phyloP scores from a whole-genome alignment of 2,888 invertebrate species.

The Diogma glabrata region DNA sequence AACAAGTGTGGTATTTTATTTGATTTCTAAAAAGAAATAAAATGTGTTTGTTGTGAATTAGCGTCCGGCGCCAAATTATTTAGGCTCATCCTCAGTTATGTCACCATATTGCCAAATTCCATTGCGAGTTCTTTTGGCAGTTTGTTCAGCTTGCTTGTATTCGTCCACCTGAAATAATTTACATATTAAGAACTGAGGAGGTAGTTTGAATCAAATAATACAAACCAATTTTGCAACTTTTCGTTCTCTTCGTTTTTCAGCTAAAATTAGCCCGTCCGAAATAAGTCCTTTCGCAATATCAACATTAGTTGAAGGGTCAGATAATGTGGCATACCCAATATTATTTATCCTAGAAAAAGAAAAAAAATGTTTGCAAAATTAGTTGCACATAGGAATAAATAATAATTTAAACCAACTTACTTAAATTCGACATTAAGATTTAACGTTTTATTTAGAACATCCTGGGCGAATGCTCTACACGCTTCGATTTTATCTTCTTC shows the following conservation, averaged over 20 bases:
- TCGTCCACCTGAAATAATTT: constrained; percentile 49
- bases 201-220: no score
- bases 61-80: constrained; percentile 27
- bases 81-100: constrained; percentile 45
- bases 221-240: constrained; percentile 64
- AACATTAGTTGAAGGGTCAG: constrained; percentile 30
- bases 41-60: constrained; percentile 3
- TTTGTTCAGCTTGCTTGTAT: constrained; percentile 75
- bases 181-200: background rate
- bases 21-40: no score
- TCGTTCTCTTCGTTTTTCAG: constrained; percentile 69
- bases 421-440: constrained; percentile 75
- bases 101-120: constrained; percentile 99
- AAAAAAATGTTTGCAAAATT: background rate
- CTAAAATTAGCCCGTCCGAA: constrained; percentile 72
- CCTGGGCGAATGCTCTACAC: constrained; percentile 48
- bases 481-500: constrained; percentile 74
- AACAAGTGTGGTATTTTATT: no score
- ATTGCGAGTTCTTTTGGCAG: constrained; percentile 72
- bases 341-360: constrained; percentile 10
- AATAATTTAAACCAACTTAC: constrained; percentile 20
- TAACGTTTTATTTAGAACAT: constrained; percentile 60
- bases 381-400: background rate
- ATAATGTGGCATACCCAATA: constrained; percentile 30
- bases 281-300: constrained; percentile 64